A percentile compares a stretch with the other conserved stretches of the same genome.
phyloP scores from a whole-genome alignment of 2,113 vertebrate species.

The Chaenocephalus aceratus region DNA sequence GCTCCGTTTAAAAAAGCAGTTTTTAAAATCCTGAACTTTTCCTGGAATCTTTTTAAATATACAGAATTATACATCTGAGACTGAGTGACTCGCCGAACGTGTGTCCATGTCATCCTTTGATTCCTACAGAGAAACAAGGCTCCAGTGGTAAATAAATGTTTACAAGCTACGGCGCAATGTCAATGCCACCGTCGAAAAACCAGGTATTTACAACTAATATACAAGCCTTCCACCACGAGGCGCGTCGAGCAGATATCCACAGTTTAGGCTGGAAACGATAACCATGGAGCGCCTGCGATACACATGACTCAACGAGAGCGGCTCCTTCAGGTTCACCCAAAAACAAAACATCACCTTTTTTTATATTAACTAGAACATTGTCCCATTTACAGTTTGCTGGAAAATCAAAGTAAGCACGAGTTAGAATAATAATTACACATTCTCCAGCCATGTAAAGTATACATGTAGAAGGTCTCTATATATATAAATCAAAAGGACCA shows the following conservation, averaged over 20 bases:
- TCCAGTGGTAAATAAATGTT: slow-evolving; percentile 80
- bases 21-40: slow-evolving; percentile 76
- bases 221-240: slow-evolving; percentile 62
- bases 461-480: slow-evolving; percentile 51
- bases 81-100: slow-evolving; percentile 60
- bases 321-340: slow-evolving; percentile 23
- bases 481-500: slow-evolving; percentile 56
- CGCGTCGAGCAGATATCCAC: slow-evolving; percentile 53
- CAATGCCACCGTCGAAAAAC: slow-evolving; percentile 59
- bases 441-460: slow-evolving; percentile 51
- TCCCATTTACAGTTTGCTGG: slow-evolving; percentile 31
- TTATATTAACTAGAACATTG: not conserved
- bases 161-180: slow-evolving; percentile 84
- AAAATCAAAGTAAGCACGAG: slow-evolving; percentile 34
- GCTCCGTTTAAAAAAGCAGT: slow-evolving; percentile 83
- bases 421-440: slow-evolving; percentile 34
- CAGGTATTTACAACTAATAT: slow-evolving; percentile 77
- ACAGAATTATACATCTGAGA: slow-evolving; percentile 80
- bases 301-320: not conserved
- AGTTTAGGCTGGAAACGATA: slow-evolving; percentile 21
- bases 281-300: slow-evolving; percentile 13
- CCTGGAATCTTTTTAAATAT: slow-evolving; percentile 80
- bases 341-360: slow-evolving; percentile 19
- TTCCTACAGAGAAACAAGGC: slow-evolving; percentile 82
- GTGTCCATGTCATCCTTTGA: slow-evolving; percentile 53